These are phyloP conservation scores for Battus philenor DNA, from an alignment of 1,140 invertebrate species.

Conservation along the genomic window DNA sequence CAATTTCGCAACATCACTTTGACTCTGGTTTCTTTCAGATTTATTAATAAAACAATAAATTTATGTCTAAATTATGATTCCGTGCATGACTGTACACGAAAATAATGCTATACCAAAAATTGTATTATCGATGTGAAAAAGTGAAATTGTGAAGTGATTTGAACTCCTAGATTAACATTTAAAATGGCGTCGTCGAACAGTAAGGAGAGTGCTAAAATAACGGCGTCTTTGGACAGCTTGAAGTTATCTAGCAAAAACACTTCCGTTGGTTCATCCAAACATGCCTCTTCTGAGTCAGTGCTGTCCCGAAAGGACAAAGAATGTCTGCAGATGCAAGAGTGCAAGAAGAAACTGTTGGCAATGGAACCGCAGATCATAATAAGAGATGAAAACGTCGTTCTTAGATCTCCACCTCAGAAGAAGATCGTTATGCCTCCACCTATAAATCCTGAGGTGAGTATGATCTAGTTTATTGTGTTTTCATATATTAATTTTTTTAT, in stretches of 20 bases:
- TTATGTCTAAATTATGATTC: no score
- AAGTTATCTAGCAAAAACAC: slow-evolving; percentile 68
- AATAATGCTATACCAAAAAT: no score
- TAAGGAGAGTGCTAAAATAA: slow-evolving; percentile 62
- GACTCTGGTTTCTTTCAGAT: no score
- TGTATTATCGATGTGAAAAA: background rate
- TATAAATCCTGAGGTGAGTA: slow-evolving; percentile 66
- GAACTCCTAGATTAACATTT: background rate
- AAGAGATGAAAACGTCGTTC: slow-evolving; percentile 67
- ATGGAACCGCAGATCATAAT: slow-evolving; percentile 73
- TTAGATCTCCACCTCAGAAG: slow-evolving; percentile 68
- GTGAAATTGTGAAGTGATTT: background rate
- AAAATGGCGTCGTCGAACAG: slow-evolving; percentile 68
- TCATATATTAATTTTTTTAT: no score
- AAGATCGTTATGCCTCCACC: slow-evolving; percentile 68
- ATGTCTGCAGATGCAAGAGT: slow-evolving; percentile 66
- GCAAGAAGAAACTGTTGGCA: slow-evolving; percentile 68
- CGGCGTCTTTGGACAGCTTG: slow-evolving; percentile 67
- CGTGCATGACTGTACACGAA: no score
- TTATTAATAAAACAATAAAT: no score
- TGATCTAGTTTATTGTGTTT: no score
- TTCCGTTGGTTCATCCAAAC: slow-evolving; percentile 60
- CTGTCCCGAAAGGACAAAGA: slow-evolving; percentile 69
- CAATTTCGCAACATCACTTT: no score
- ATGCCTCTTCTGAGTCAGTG: slow-evolving; percentile 70